Evolutionary conservation across 2,113 vertebrate species (phyloP).

Genomic region (Campylomormyrus tamandua): DNA sequence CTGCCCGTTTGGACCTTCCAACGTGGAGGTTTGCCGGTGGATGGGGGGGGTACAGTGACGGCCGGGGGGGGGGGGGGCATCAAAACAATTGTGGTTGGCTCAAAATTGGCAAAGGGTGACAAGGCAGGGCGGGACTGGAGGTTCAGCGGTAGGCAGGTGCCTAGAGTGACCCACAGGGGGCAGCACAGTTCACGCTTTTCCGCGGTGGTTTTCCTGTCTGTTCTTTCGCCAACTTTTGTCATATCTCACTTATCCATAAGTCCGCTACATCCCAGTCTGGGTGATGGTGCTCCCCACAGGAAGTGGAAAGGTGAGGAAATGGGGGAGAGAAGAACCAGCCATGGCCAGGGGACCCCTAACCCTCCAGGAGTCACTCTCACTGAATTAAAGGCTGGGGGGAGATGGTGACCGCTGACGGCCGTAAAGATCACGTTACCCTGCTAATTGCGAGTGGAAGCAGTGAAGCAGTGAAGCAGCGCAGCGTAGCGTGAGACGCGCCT

Average conservation of each 20-base stretch:
- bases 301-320: background rate
- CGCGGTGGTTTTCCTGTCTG: background rate
- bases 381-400: conserved; percentile 25
- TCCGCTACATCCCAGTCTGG: background rate
- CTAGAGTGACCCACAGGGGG: background rate
- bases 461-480: background rate
- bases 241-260: background rate
- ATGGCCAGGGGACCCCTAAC: background rate
- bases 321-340: background rate
- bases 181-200: background rate
- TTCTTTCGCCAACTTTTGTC: background rate
- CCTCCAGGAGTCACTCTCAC: conserved; percentile 30
- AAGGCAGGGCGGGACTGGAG: background rate
- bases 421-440: background rate
- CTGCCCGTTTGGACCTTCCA: background rate
- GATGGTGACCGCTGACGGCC: conserved; percentile 3
- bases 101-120: background rate
- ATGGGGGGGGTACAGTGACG: background rate
- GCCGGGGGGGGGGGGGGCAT: background rate
- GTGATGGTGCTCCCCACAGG: background rate
- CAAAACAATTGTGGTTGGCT: conserved; percentile 3
- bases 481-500: background rate
- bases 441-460: background rate
- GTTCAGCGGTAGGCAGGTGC: background rate
- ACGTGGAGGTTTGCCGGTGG: background rate